Base-by-base conservation (phyloP, 2,888 invertebrate species). In the Cheilosia grossa region DNA sequence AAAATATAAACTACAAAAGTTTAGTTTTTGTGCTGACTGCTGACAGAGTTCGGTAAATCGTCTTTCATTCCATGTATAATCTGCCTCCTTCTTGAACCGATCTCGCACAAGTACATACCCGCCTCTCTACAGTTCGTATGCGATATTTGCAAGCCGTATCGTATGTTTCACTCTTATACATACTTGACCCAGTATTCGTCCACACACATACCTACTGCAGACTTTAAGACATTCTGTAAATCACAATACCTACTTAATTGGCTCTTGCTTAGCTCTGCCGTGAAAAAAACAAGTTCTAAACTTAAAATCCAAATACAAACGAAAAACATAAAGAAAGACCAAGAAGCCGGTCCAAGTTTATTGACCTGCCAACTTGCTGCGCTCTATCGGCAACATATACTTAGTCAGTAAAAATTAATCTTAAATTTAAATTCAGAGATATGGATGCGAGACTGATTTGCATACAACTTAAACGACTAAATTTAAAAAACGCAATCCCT, bases 401-500 rank as follows among this genome's bases (percentile, higher is more conserved):
- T 30, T 30, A 63, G 40, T 15, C 40, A 64, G 63, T 42, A 49
- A 61, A 69, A 64, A 49, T 69, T 54, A 51, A 63, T 51, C 9
- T 74, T 24, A 75, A 63, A 47, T 69, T 51, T 37, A 63, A 51
- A 63, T 56, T 59, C n/a, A 24, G 53, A 53, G 7, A 44, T 27
- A 21, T 64, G 21, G 40, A 64, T 42, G 40, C 49, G 30, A 21
- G 40, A 42, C 15, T 5, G 2, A 19, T 9, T 6, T 4, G 21
- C 40, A 27, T 13, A 27, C 10, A 19, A 19, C 37, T 63, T 53
- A 79, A 21, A 82, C 73, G 4, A 90, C 88, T 88, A 91, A 87
- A 88, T 91, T 91, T 70, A 89, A 87, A 74, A 89, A 91, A 53
- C 90, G 90, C 54, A 92, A 66, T 24, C 92, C 91, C 85, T 91